These are phyloP conservation scores for Caenorhabditis sp. DNA, from an alignment of 2,888 invertebrate genomes.

Conservation along the genomic window DNA sequence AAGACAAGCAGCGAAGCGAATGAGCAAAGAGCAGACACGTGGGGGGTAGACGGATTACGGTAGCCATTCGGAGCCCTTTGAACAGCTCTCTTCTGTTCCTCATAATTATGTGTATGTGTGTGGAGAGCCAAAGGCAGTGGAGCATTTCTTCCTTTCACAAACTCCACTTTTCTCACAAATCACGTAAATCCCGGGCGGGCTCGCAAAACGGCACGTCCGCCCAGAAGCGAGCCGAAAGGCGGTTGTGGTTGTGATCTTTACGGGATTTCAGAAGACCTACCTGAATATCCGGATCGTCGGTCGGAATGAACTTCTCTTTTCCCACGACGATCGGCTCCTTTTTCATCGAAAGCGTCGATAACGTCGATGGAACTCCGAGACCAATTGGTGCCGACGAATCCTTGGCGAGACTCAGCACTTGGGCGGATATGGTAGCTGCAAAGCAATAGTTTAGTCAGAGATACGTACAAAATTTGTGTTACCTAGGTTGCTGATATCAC, in stretches of 20 bases:
- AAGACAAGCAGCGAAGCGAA: neutral
- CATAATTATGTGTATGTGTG: no score
- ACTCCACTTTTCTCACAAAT: constrained; percentile 47
- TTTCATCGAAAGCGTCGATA: neutral
- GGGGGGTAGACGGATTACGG: neutral
- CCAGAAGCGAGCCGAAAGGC: no score
- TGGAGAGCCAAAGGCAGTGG: no score
- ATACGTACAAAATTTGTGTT: neutral
- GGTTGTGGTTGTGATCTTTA: constrained; percentile 13
- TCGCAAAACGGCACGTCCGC: constrained; percentile 27
- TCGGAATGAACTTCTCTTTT: constrained; percentile 39
- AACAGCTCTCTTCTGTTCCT: neutral
- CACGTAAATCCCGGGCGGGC: constrained; percentile 38
- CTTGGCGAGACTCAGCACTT: constrained; percentile 22
- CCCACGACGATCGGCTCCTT: constrained; percentile 5
- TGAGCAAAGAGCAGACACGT: constrained; percentile 11
- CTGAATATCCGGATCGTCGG: constrained; percentile 58
- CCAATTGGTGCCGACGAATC: constrained; percentile 15
- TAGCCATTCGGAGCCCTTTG: constrained; percentile 16
- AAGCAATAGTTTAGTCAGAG: neutral
- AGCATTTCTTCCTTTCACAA: no score
- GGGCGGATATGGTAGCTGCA: constrained; percentile 16
- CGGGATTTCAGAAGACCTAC: constrained; percentile 10
- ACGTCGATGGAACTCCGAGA: neutral
- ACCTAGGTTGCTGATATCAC: constrained; percentile 35